Evolutionary conservation across 2,113 vertebrate genomes (phyloP).

Genomic region (Dipodomys merriami): DNA sequence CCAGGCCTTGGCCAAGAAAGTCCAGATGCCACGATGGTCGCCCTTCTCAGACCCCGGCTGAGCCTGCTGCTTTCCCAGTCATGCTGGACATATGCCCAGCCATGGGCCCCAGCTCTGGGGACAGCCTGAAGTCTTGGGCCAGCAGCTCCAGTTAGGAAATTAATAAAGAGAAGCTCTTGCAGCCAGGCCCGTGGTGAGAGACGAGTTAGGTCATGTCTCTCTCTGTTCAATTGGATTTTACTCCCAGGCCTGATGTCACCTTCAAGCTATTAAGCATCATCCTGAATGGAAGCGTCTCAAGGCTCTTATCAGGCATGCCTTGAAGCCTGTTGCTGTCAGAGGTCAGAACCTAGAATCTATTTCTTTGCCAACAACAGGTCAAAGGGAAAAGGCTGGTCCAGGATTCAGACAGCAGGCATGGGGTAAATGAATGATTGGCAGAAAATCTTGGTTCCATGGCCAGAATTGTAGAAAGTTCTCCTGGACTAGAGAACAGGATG

Average conservation of each 20-base stretch:
- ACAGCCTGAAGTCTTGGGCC: conserved; percentile 66
- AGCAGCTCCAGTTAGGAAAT: conserved; percentile 70
- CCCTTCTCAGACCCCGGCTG: neutral
- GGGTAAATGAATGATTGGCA: neutral
- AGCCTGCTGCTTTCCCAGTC: conserved; percentile 38
- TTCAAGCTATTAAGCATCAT: conserved; percentile 67
- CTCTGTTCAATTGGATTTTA: conserved; percentile 73
- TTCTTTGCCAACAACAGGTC: conserved; percentile 44
- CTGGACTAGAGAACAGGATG: neutral
- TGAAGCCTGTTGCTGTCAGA: neutral
- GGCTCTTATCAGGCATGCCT: conserved; percentile 53
- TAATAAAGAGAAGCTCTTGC: conserved; percentile 70
- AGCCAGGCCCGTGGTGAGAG: conserved; percentile 72
- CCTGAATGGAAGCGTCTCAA: conserved; percentile 25
- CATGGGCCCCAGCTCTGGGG: conserved; percentile 62
- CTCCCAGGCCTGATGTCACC: conserved; percentile 78
- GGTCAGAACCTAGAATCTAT: conserved; percentile 5
- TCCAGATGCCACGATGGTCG: neutral
- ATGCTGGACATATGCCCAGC: conserved; percentile 56
- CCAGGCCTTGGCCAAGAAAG: neutral
- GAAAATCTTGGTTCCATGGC: neutral
- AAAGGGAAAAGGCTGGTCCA: neutral
- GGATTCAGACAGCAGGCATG: neutral
- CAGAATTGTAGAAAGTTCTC: neutral
- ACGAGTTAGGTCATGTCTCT: conserved; percentile 80